Evolutionary conservation across 2,888 invertebrate species (phyloP), one percentile per base, ranked within the genome.

Genomic region (Epicampocera succincta): DNA sequence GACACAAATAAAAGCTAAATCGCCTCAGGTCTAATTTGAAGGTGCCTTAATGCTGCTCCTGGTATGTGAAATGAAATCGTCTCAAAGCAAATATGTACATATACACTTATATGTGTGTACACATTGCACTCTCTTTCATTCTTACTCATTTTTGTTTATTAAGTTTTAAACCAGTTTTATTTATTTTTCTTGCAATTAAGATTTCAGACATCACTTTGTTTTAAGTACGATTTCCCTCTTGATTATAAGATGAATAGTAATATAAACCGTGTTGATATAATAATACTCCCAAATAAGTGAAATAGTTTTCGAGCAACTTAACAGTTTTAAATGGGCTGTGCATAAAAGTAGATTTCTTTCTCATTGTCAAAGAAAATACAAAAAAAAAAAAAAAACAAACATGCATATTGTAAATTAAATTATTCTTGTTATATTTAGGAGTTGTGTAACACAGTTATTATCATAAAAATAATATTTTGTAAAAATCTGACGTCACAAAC

Each of bases 241-340:
- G 13, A 74, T n/a, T n/a, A 61, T 40, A 17, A 74, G 48, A 40
- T 42, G 58, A 58, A 38, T 58, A 66, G 40, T 48, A 56, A 56
- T 13, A 11, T 33, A 52, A 61, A 44, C 11, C 29, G 25, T 74
- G 40, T 25, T 38, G 13, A 60, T 29, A 42, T 63, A 13, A 66
- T 68, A 13, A 66, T 68, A 50, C 66, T 54, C 42, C 40, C 33
- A 61, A 76, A 71, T 11, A 52, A 69, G n/a, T 60, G 46, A 40
- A 54, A 73, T 54, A 44, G 4, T 54, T 15, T 61, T 25, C 54
- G 0, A 33, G 42, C 17, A 60, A 52, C 38, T 33, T 44, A 54
- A 42, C 71, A 80, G 71, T 69, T 80, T 66, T 75, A n/a, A 65
- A 54, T 54, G 29, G 65, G 71, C 68, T 73, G 68, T 77, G 68